Percentiles rank a stretch among this genome's conserved stretches.
Evolutionary conservation across 2,888 invertebrate species (phyloP).

Genomic region (Lissonota sp.): DNA sequence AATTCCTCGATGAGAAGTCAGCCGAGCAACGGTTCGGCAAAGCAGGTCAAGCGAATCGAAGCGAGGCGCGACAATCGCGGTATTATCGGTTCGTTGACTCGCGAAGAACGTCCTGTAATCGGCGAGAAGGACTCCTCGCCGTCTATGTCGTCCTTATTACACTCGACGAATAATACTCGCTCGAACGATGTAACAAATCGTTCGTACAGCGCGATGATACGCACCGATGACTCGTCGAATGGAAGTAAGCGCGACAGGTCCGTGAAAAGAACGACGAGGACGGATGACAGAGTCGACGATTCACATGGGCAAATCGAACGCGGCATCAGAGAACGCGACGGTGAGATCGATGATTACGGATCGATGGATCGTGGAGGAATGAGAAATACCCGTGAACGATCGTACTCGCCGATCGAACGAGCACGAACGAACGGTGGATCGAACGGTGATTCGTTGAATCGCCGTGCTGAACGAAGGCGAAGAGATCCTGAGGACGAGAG

Average conservation of each 20-base stretch:
- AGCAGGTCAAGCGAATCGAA: slow-evolving; percentile 65
- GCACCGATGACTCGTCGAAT: slow-evolving; percentile 41
- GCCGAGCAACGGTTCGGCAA: slow-evolving; percentile 65
- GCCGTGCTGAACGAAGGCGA: slow-evolving; percentile 14
- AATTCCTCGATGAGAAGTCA: slow-evolving; percentile 53
- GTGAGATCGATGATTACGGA: slow-evolving; percentile 42
- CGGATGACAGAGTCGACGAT: slow-evolving; percentile 47
- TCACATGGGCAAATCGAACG: slow-evolving; percentile 7
- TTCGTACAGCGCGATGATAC: slow-evolving; percentile 2
- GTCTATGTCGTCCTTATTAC: too few relatives aligned
- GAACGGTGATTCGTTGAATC: slow-evolving; percentile 37
- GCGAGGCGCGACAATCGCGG: slow-evolving; percentile 51
- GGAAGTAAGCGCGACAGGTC: slow-evolving; percentile 44
- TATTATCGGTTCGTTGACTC: slow-evolving; percentile 61
- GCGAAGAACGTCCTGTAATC: slow-evolving; percentile 49
- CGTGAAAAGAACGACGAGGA: slow-evolving; percentile 41
- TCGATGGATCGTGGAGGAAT: slow-evolving; percentile 49
- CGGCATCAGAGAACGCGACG: slow-evolving; percentile 1
- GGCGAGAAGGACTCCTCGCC: slow-evolving; percentile 28
- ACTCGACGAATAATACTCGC: slow-evolving; percentile 28
- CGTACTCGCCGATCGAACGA: slow-evolving; percentile 49
- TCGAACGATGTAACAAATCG: slow-evolving; percentile 27
- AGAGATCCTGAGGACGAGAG: slow-evolving; percentile 13
- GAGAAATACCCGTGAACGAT: slow-evolving; percentile 62
- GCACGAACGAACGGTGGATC: slow-evolving; percentile 27